phyloP scores from a whole-genome alignment of 2,797 vertebrate species.

The Dryobates pubescens region DNA sequence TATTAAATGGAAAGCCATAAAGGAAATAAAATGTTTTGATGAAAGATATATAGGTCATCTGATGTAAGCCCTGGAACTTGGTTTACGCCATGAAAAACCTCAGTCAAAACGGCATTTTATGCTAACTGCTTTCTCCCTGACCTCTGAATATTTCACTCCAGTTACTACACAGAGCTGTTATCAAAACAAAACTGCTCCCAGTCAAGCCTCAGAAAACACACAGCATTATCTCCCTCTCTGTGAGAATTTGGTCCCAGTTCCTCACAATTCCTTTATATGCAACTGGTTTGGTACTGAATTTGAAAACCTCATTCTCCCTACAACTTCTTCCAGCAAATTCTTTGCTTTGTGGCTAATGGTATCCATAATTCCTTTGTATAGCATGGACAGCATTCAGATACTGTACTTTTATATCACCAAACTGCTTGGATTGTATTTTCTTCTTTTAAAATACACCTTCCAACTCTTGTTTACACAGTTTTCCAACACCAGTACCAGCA shows the following conservation, averaged over 20 bases:
- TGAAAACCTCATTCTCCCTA: background rate
- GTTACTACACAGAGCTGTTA: background rate
- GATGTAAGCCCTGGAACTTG: constrained; percentile 27
- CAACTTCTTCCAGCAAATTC: background rate
- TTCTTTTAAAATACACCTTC: background rate
- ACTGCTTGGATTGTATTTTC: background rate
- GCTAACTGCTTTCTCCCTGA: constrained; percentile 40
- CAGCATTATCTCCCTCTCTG: background rate
- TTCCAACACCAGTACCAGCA: background rate
- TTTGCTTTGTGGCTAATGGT: background rate
- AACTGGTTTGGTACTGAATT: background rate
- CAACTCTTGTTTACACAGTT: background rate
- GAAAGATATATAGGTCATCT: constrained; percentile 57
- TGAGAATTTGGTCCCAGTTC: background rate
- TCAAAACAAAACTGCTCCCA: constrained; percentile 8
- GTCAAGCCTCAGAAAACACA: background rate
- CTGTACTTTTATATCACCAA: background rate
- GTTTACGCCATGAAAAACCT: background rate
- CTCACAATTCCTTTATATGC: background rate
- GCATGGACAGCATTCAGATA: background rate
- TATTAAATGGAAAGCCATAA: constrained; percentile 45
- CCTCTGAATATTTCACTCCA: constrained; percentile 24
- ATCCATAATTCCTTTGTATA: background rate
- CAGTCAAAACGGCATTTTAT: constrained; percentile 14
- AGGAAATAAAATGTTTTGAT: constrained; percentile 50